Evolutionary conservation across 2,888 invertebrate species (phyloP), one percentile per base, ranked within the genome.

Genomic region (Pollenia labialis): DNA sequence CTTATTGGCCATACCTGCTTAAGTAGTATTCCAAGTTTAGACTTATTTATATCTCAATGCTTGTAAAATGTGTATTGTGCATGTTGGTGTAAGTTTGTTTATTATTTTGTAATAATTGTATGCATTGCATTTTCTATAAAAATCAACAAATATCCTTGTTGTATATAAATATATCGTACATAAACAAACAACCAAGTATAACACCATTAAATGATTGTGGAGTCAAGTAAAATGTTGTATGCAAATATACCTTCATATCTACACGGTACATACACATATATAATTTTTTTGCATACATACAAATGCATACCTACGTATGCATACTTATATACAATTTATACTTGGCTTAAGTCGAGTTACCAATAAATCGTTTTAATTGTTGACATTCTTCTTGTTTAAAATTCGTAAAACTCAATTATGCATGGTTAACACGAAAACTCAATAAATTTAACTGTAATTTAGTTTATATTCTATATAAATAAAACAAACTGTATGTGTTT

Each of bases 401-500:
- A 87, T 88, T 87, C 88, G 85, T 89, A 90, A 90, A 92, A 92
- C 91, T 91, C 91, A 92, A 91, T 91, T 91, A 91, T 92, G 92
- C 91, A 90, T 91, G 91, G 92, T 91, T 92, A 92, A 91, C 91
- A 92, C 91, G 92, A 91, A 92, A 91, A 91, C 91, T 91, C 91
- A 91, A 91, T 91, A 91, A 91, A 91, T 91, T 91, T 91, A 89
- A 90, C 88, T 90, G 90, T 90, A 91, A 91, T 90, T 91, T 86
- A 85, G 76, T 86, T 87, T 77, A 66, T 72, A 75, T 76, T 76
- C 80, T 54, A 71, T 44, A 79, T 75, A 72, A 81, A 74, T 72
- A 85, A 71, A 81, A 64, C 64, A 76, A 64, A 72, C 64, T 77
- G 66, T 68, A 80, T 54, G 40, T 66, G 52, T 52, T 48, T 48